phyloP scores from a whole-genome alignment of 2,797 vertebrate genomes.

The Chaetodon trifasciatus region DNA sequence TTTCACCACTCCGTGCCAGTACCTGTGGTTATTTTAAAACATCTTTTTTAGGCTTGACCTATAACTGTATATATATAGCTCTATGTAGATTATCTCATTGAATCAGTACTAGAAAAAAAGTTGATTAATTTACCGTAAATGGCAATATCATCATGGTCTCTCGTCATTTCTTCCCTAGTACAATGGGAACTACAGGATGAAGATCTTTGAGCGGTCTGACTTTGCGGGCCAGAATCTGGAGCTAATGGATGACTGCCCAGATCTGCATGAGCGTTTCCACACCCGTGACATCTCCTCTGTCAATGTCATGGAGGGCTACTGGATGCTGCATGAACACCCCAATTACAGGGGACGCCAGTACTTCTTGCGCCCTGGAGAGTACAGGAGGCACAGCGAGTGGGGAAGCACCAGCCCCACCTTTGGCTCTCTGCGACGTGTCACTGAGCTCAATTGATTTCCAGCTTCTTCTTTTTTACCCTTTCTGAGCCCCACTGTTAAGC shows the following conservation, averaged over 20 bases:
- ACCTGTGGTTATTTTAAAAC: conserved; percentile 35
- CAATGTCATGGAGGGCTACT: conserved; percentile 89
- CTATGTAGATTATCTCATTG: background rate
- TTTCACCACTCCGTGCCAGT: conserved; percentile 24
- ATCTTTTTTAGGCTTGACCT: conserved; percentile 4
- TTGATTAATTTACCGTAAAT: background rate
- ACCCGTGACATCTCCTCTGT: conserved; percentile 85
- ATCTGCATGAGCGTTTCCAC: conserved; percentile 85
- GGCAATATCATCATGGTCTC: background rate
- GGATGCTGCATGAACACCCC: conserved; percentile 88
- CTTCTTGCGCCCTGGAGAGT: conserved; percentile 87
- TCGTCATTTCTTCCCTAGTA: conserved; percentile 69
- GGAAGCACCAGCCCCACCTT: conserved; percentile 80
- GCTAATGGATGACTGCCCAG: conserved; percentile 86
- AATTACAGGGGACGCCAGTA: conserved; percentile 88
- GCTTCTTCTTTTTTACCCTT: conserved; percentile 40
- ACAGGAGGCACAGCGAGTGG: conserved; percentile 87
- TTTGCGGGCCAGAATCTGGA: conserved; percentile 86
- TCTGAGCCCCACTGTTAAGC: conserved; percentile 30
- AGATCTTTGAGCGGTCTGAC: conserved; percentile 86
- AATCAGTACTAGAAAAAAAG: background rate
- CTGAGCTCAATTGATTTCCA: conserved; percentile 78
- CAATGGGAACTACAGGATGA: conserved; percentile 85
- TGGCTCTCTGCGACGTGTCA: conserved; percentile 86
- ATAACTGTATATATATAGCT: too few relatives aligned